Conservation (phyloP, 2,113 vertebrate species). For the Saguinus imperator region DNA sequence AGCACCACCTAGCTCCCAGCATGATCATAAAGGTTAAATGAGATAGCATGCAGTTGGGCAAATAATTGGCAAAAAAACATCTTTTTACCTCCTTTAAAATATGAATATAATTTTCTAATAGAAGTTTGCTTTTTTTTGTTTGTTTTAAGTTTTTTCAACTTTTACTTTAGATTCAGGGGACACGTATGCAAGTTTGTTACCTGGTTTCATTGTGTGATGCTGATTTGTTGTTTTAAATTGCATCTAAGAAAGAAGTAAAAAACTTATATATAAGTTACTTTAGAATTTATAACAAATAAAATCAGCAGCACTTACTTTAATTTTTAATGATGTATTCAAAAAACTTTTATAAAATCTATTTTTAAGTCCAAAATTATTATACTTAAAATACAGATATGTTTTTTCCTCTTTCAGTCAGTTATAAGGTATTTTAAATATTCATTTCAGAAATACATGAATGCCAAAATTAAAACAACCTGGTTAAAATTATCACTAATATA, state of each 20-base stretch:
- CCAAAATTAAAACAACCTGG: slow-evolving; percentile 67
- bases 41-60: neutral
- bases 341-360: slow-evolving; percentile 33
- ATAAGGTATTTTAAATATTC: slow-evolving; percentile 68
- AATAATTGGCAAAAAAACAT: neutral
- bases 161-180: no score
- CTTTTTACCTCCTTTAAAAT: neutral
- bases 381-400: slow-evolving; percentile 30
- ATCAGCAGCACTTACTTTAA: neutral
- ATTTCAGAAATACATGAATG: slow-evolving; percentile 58
- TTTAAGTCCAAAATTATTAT: slow-evolving; percentile 47
- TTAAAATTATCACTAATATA: slow-evolving; percentile 45
- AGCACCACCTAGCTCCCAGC: neutral
- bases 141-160: neutral
- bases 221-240: slow-evolving; percentile 5
- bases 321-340: slow-evolving; percentile 35
- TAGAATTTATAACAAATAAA: slow-evolving; percentile 35
- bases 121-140: neutral
- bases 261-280: neutral
- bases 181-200: no score
- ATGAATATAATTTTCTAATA: neutral
- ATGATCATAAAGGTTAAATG: neutral
- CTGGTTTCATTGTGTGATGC: no score
- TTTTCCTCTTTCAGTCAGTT: slow-evolving; percentile 37
- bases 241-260: slow-evolving; percentile 21